These are phyloP conservation scores for Pyrocoelia pectoralis DNA, from an alignment of 2,888 invertebrate species.

Conservation along the genomic window DNA sequence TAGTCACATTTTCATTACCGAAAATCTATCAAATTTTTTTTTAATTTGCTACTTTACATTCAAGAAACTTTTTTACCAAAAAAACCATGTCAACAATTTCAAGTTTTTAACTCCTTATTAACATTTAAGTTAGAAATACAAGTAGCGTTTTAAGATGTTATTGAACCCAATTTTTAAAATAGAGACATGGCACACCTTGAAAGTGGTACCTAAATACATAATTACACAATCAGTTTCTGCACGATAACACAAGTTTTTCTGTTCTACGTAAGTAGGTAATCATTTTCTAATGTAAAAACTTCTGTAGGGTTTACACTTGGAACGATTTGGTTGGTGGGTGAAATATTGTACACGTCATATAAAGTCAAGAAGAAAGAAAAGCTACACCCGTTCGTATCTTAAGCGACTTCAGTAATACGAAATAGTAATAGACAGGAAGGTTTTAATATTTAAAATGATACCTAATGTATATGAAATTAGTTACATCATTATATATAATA, in stretches of 20 bases:
- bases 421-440: background rate
- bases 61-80: too few species aligned
- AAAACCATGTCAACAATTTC: too few species aligned
- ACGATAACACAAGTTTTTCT: too few species aligned
- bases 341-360: slow-evolving; percentile 60
- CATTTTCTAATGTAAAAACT: slow-evolving; percentile 27
- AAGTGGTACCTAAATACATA: too few species aligned
- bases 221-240: too few species aligned
- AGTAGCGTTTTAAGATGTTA: too few species aligned
- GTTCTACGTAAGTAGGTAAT: background rate
- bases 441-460: slow-evolving; percentile 5
- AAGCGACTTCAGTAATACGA: slow-evolving; percentile 29
- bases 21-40: background rate
- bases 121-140: too few species aligned
- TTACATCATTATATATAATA: slow-evolving; percentile 7
- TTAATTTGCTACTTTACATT: too few species aligned
- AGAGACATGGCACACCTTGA: too few species aligned
- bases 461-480: background rate
- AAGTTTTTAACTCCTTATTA: too few species aligned
- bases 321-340: slow-evolving; percentile 59
- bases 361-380: slow-evolving; percentile 57
- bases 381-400: slow-evolving; percentile 63
- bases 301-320: slow-evolving; percentile 62
- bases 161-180: too few species aligned
- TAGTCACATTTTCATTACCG: background rate